Percentiles rank a stretch among this genome's conserved stretches.
These are phyloP conservation scores for Microctonus brassicae DNA, from an alignment of 2,888 invertebrate genomes.

Conservation along the genomic window DNA sequence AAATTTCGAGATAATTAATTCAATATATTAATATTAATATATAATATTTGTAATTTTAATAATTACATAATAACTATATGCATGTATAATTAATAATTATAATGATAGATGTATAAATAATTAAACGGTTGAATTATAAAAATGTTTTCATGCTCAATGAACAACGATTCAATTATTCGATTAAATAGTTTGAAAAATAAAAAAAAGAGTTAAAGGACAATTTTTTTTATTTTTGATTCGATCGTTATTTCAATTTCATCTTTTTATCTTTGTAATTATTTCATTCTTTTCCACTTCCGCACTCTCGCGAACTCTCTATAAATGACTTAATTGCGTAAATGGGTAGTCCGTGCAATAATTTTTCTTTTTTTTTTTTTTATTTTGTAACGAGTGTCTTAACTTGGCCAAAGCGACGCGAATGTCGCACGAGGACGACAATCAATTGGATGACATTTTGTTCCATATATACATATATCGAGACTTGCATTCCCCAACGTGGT, in stretches of 20 bases:
- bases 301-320: slow-evolving; percentile 23
- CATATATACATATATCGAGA: slow-evolving; percentile 29
- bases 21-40: slow-evolving; percentile 3
- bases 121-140: neutral
- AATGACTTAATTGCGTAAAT: slow-evolving; percentile 50
- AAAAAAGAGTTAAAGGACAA: neutral
- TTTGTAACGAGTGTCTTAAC: slow-evolving; percentile 20
- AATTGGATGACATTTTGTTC: slow-evolving; percentile 1
- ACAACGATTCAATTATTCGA: neutral
- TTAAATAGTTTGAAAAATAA: neutral
- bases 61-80: neutral
- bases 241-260: too few species aligned
- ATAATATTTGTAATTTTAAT: neutral
- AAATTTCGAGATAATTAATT: neutral
- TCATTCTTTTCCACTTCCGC: neutral
- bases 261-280: too few species aligned
- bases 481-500: slow-evolving; percentile 52
- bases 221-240: neutral
- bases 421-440: slow-evolving; percentile 13
- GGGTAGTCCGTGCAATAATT: slow-evolving; percentile 35
- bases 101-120: neutral
- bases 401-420: neutral
- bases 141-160: neutral
- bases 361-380: slow-evolving; percentile 44
- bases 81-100: neutral